phyloP scores from a whole-genome alignment of 2,113 vertebrate genomes.

The Tetrax tetrax region DNA sequence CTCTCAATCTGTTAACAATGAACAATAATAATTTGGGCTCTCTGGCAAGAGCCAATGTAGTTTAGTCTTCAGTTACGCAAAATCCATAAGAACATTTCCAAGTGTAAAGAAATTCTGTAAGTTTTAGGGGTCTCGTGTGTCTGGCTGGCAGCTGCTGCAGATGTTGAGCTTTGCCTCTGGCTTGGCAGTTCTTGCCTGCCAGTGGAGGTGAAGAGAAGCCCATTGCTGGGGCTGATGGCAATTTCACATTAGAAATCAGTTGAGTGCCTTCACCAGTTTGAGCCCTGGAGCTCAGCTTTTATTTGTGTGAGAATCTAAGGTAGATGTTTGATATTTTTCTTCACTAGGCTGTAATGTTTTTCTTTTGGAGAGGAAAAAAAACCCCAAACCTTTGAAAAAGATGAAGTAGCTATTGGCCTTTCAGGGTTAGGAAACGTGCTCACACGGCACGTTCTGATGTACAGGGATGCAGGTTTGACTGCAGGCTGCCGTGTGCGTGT shows the following conservation, averaged over 20 bases:
- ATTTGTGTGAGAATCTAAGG: neutral
- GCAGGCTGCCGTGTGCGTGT: neutral
- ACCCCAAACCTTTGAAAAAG: neutral
- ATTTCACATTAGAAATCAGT: fast-evolving
- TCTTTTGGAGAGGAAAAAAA: too few species aligned
- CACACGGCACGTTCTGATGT: neutral
- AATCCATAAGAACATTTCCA: neutral
- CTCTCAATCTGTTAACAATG: neutral
- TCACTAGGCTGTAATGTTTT: neutral
- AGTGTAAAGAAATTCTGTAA: fast-evolving
- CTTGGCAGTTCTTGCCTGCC: neutral
- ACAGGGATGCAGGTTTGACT: neutral
- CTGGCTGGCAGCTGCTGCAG: neutral
- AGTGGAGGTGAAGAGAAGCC: neutral
- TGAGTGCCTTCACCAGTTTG: fast-evolving
- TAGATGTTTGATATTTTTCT: neutral
- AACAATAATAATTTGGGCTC: fast-evolving
- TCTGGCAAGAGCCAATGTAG: neutral
- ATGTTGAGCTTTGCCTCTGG: fast-evolving
- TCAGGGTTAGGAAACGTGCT: neutral
- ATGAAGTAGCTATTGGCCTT: neutral
- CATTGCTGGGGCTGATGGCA: too few species aligned
- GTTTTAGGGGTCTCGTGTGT: fast-evolving
- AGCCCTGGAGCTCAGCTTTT: neutral
- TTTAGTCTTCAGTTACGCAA: neutral